Base-by-base conservation (phyloP, 2,888 invertebrate species). In the Ptychoptera contaminata region DNA sequence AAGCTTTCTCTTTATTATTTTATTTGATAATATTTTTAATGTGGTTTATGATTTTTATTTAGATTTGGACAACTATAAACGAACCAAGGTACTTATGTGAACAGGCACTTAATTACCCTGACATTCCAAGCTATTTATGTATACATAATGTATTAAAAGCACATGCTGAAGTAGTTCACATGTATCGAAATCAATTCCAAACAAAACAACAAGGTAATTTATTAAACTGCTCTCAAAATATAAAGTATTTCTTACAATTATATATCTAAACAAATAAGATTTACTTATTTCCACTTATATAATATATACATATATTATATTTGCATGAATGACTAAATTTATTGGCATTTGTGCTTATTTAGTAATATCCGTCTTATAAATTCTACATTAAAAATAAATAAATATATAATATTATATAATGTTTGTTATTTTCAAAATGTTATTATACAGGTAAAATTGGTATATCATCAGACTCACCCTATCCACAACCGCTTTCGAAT, bases 21-120 rank as follows among this genome's bases (percentile, higher is more conserved):
- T 32, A 29, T 37, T 8, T 23, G 10, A 14, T 29, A 42, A 14
- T 12, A 16, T 32, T 23, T 43, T 42, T 15, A 37, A 23, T 45
- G 15, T 14, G 2, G n/a, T n/a, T n/a, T n/a, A 37, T 35, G 44
- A 16, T 42, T 44, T 30, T 40, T 37, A 43, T n/a, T n/a, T 16
- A 55, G 58, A 68, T 72, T 47, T 85, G 85, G 84, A 73, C 81
- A 10, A 85, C 85, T 1, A 73, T 85, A 51, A 85, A 85, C 57
- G 85, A 85, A 56, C 83, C 84, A 2, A 63, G 67, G 67, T 62
- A 65, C 50, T 56, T 66, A 37, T 66, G 66, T 40, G 66, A 65
- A 42, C 63, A 63, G 44, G 69, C 71, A 1, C 59, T 73, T 48
- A 69, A 74, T 52, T 70, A 71, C 12, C 74, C 73, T 2, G 77